Base-by-base conservation (phyloP, 2,797 vertebrate species). In the Ptychadena robeensis region DNA sequence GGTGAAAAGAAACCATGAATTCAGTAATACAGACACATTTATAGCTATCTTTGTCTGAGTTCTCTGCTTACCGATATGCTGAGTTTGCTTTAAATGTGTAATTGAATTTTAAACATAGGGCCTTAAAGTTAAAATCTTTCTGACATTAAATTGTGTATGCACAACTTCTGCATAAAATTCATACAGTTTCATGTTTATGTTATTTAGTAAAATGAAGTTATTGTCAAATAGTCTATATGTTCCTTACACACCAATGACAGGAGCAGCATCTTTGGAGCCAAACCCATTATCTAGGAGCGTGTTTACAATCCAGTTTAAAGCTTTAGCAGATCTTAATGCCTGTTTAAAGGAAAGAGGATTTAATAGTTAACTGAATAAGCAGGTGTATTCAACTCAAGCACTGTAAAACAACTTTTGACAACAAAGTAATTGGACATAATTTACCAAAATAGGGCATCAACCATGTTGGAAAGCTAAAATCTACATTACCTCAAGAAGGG, bases 271-370 rank as follows among this genome's bases (percentile, higher is more conserved):
- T 9, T 89, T 92, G 0, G 90, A 87, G 76, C 90, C 82, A 28
- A 91, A 92, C 67, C 93, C 93, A 0, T 89, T 90, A 76, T 88
- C 89, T 85, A 89, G 92, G 69, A 98, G 90, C 0, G 90, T 90
- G n/a, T 93, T 94, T 87, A 96, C 89, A 14, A 99, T 95, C 96
- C 95, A 96, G 79, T 94, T 91, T 85, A 99, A 91, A 0, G 94
- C 93, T 90, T 89, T 93, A 82, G 92, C 64, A 0, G 90, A 95
- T 89, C 95, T 94, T 0, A 88, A 75, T 80, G 94, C 90, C 98
- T 99, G 86, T 0, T 15, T 28, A 73, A 61, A 18, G 38, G 15
- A 53, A 53, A 53, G 15, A 53, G 15, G 9, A 6, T 38, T 38
- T 10, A 53, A 53, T 18, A 53, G 15, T 22, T 22, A 48, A 22